Base-by-base conservation (phyloP, 2,888 invertebrate genomes). In the Coelinius sp. region DNA sequence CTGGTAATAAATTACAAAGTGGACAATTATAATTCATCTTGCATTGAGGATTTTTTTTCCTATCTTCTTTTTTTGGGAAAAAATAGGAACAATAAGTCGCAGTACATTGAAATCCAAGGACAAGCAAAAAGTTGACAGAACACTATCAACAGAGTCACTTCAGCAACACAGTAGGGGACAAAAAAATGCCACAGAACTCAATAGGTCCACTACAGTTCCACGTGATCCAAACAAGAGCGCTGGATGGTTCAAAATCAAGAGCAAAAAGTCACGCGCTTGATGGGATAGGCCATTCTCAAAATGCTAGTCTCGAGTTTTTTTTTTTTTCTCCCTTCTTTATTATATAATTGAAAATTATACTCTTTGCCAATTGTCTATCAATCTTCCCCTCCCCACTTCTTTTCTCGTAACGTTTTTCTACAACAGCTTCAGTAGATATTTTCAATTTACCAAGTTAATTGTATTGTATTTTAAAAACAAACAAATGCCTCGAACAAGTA, bases 151-250 rank as follows among this genome's bases (percentile, higher is more conserved):
- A 73, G 93, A 93, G 82, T 90, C 92, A 68, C 86, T 92, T 76
- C 91, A 90, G 73, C 88, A n/a, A n/a, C n/a, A 89, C 74, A 14
- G 41, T 25, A 63, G 63, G 41, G 90, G 90, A 70, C 83, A 86
- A 73, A 85, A 84, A 78, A 78, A 79, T 81, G 76, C 84, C 62
- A 81, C 82, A 89, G 76, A 92, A 90, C 71, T 88, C 86, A 79
- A 86, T 91, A 88, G 94, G 71, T 93, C 93, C 0, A 90, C 93
- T 59, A 93, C 94, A 6, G 93, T 93, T 90, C 93, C 93, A 62
- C 92, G 93, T 80, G 93, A 93, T 82, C 91, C 91, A 63, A 92
- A 91, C 81, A 93, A 93, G 85, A 91, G 92, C 74, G 93, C 93
- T 41, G 93, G 93, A 68, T 94, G 93, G 94, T 93, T 93, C 82